Base-by-base conservation (phyloP, 2,797 vertebrate species). In the Uromys caudimaculatus region DNA sequence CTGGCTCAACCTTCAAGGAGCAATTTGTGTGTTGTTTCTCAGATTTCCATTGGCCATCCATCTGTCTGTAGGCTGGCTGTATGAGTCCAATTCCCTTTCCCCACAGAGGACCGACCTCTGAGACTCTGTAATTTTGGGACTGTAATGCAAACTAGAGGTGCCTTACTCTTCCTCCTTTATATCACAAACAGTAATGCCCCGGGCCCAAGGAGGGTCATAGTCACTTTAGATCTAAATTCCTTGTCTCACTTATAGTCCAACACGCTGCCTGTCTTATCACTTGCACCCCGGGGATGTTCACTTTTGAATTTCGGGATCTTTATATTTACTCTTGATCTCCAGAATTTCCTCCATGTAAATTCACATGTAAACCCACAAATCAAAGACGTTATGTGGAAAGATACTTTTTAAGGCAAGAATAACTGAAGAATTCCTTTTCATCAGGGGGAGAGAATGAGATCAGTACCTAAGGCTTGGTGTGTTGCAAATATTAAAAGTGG, bases 301-400 rank as follows among this genome's bases (percentile, higher is more conserved):
- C 62, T 19, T 21, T 7, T 81, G 60, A 44, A 29, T 6, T 88
- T 54, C 14, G 38, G 17, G 27, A 52, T 21, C 47, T 95, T 64
- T 58, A 17, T 92, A 73, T 62, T 95, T 64, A 54, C 64, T 91
- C 69, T 87, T 85, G n/a, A 32, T 24, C 50, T 95, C 73, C 60
- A 90, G 41, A 78, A 88, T 91, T 93, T 81, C 32, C 85, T 90
- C 79, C 29, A 52, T 76, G 29, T 62, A 93, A 44, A 73, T 1
- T 88, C 32, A 29, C 19, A 52, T 27, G 23, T 29, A 76, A 95
- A 92, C 84, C 69, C 54, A 32, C 1, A 44, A 58, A 35, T 38
- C 56, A 81, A 96, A 92, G 10, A 38, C 62, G 83, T 86, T 86
- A 64, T 54, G 10, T 79, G 35, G 82, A 85, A 91, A 91, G 38